Percentiles rank a stretch among this genome's conserved stretches.
These are phyloP conservation scores for Dasyornis broadbenti DNA, from an alignment of 2,113 vertebrate species.

Conservation along the genomic window DNA sequence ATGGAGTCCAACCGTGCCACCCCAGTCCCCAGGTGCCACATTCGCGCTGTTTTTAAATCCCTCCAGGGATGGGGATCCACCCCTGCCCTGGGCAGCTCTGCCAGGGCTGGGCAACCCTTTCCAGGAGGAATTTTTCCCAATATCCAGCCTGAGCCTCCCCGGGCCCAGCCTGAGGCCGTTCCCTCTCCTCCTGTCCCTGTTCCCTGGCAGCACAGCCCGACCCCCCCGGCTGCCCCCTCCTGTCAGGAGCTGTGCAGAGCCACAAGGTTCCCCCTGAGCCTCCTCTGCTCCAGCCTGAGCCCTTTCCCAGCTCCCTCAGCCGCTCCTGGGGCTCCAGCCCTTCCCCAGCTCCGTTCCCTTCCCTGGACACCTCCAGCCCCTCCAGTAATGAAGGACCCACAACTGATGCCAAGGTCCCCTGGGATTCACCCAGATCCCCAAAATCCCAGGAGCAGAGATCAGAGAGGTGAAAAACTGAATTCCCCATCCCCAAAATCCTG, in stretches of 20 bases:
- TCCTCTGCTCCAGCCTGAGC: background rate
- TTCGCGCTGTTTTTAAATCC: rapidly evolving
- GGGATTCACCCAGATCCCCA: too few relatives aligned
- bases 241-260: background rate
- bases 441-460: too few relatives aligned
- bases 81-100: background rate
- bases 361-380: background rate
- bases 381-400: rapidly evolving
- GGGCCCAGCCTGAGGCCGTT: background rate
- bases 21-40: background rate
- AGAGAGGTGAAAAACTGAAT: too few relatives aligned
- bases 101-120: rapidly evolving
- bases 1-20: background rate
- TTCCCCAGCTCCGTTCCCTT: background rate
- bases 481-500: too few relatives aligned
- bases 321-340: background rate
- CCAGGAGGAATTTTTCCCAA: rapidly evolving
- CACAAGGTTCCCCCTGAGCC: background rate
- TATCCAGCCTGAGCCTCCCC: rapidly evolving
- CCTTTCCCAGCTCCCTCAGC: background rate
- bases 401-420: too few relatives aligned
- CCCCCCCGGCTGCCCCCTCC: background rate
- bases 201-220: background rate
- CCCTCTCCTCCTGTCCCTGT: background rate
- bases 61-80: rapidly evolving